Base-by-base conservation (phyloP, 1,140 invertebrate species). In the Bombus waltoni region DNA sequence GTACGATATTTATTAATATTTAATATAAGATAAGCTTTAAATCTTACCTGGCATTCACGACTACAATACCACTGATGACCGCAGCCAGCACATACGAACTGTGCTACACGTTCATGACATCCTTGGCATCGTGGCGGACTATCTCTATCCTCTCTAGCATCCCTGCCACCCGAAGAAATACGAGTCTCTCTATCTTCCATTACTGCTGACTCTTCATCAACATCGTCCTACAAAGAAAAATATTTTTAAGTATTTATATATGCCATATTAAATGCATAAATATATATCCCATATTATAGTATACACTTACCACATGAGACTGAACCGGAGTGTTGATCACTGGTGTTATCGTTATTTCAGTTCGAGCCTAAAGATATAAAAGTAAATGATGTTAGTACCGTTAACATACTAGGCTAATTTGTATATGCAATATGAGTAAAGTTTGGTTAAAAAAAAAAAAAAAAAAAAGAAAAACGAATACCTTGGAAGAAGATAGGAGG, bases 51-150 rank as follows among this genome's bases (percentile, higher is more conserved):
- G 94, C 98, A 98, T 90, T 98, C 97, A 78, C 97, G 95, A 93
- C 97, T 98, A 96, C 98, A 98, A 93, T 98, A 98, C 98, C 98
- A 98, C 95, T 98, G 98, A 95, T 98, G 98, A 77, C 97, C 97
- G 93, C 98, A 98, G 40, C 97, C 97, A 79, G 97, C 97, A 93
- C 98, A 98, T 40, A 98, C 97, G 92, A 98, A 98, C 93, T 97
- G 97, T 53, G 98, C 98, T 82, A 97, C 95, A 88, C 96, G 96
- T 65, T 97, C 96, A 68, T 97, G 96, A 93, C 98, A 98, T 62
- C 98, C 97, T 96, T 98, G 98, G 94, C 98, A 98, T 87, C 92
- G 94, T 11, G 94, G 94, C 65, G 94, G 92, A 82, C 92, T 95
- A 32, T 95, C 94, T 71, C 92, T 93, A 57, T 95, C 95, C 59